Evolutionary conservation across 2,888 invertebrate species (phyloP).

Genomic region (Alentia gelatinosa): DNA sequence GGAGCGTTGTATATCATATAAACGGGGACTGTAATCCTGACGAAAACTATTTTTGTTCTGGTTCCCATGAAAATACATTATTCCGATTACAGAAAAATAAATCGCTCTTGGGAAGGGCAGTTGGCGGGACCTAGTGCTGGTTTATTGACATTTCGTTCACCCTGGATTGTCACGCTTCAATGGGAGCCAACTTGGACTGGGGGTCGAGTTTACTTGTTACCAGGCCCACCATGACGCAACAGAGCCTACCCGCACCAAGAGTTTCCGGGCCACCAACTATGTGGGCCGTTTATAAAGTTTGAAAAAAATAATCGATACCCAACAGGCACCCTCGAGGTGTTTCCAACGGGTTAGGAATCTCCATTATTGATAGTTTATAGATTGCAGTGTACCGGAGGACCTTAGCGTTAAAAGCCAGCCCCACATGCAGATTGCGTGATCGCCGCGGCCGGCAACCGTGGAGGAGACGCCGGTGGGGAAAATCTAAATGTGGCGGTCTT

Average conservation of each 20-base stretch:
- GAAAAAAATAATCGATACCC: neutral
- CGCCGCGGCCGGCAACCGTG: neutral
- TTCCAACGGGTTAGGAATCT: neutral
- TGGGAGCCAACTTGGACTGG: neutral
- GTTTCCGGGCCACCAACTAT: neutral
- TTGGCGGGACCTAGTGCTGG: too few relatives aligned
- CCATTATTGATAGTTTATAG: constrained; percentile 33
- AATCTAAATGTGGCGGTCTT: neutral
- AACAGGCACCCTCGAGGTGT: neutral
- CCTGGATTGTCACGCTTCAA: neutral
- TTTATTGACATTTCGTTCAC: neutral
- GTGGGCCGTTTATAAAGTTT: neutral
- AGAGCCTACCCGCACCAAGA: neutral
- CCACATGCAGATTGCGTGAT: neutral
- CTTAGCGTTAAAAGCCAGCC: neutral
- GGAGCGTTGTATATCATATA: too few relatives aligned
- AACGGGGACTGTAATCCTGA: too few relatives aligned
- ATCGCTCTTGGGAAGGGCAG: too few relatives aligned
- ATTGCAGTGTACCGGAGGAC: neutral
- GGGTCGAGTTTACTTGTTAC: neutral
- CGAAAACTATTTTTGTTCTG: too few relatives aligned
- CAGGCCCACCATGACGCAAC: neutral
- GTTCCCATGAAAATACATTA: too few relatives aligned
- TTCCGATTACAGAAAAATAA: too few relatives aligned
- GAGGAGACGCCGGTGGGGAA: neutral